These are phyloP conservation scores for Papilio machaon DNA, from an alignment of 1,140 invertebrate species.

Conservation along the genomic window DNA sequence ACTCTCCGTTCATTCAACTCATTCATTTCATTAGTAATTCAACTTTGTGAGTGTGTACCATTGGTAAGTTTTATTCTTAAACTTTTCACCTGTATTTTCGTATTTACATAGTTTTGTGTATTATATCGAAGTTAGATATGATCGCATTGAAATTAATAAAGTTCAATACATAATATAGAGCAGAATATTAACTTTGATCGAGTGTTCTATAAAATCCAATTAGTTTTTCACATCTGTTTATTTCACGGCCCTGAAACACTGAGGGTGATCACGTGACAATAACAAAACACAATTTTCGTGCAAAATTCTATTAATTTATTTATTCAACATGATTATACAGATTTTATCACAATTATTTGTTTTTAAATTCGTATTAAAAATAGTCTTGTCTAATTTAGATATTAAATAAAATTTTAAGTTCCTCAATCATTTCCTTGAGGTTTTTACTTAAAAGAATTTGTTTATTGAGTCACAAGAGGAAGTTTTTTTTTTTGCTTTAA, in stretches of 20 bases:
- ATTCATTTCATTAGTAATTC: constrained; percentile 48
- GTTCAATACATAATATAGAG: neutral
- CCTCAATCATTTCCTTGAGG: neutral
- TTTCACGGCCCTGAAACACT: constrained; percentile 53
- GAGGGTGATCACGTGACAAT: constrained; percentile 54
- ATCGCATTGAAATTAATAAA: neutral
- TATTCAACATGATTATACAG: neutral
- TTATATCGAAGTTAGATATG: neutral
- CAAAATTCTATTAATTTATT: neutral
- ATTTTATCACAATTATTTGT: neutral
- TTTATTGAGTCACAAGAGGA: constrained; percentile 11
- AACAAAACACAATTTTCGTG: constrained; percentile 49
- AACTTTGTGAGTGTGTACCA: constrained; percentile 27
- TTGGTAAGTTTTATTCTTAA: constrained; percentile 11
- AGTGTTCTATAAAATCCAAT: constrained; percentile 16
- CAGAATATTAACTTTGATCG: neutral
- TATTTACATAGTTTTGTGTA: constrained; percentile 5
- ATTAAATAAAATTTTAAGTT: neutral
- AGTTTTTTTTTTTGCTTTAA: neutral
- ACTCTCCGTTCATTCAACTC: constrained; percentile 46
- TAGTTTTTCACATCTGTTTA: constrained; percentile 53
- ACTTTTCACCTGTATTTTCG: constrained; percentile 27
- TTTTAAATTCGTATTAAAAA: neutral
- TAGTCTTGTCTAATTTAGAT: neutral
- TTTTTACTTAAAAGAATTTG: neutral